phyloP scores from a whole-genome alignment of 2,797 vertebrate species.

The Rhodeus uyekii region DNA sequence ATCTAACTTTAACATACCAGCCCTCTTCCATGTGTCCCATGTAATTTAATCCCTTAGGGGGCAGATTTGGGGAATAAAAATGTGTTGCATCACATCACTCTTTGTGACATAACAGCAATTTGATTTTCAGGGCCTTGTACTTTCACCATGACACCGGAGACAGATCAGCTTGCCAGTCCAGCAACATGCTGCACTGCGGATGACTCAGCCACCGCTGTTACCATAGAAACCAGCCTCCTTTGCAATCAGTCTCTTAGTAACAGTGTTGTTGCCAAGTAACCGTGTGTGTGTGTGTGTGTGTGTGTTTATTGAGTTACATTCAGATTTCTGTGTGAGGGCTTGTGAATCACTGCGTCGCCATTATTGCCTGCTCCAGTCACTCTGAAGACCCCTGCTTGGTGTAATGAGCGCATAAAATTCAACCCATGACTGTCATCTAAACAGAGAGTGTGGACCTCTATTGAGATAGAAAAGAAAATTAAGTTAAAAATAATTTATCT shows the following conservation, averaged over 20 bases:
- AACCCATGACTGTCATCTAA: background rate
- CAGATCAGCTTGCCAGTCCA: constrained; percentile 48
- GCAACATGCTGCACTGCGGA: constrained; percentile 76
- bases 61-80: constrained; percentile 12
- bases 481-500: too few species aligned
- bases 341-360: constrained; percentile 29
- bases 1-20: background rate
- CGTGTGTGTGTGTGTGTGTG: constrained; percentile 48
- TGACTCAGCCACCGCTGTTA: constrained; percentile 87
- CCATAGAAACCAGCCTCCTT: constrained; percentile 84
- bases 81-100: constrained; percentile 26
- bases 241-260: constrained; percentile 90
- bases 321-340: constrained; percentile 41
- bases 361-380: constrained; percentile 24
- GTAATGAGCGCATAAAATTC: constrained; percentile 9
- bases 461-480: background rate
- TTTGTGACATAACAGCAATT: constrained; percentile 40
- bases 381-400: background rate
- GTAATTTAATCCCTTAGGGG: constrained; percentile 1
- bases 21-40: background rate
- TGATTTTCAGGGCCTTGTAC: constrained; percentile 41
- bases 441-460: background rate
- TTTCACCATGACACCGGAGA: constrained; percentile 53
- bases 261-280: constrained; percentile 83
- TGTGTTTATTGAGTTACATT: constrained; percentile 49